Evolutionary conservation across 92 coral and sea anemone genomes (phyloP).

Genomic region (Plumapathes pennacea): DNA sequence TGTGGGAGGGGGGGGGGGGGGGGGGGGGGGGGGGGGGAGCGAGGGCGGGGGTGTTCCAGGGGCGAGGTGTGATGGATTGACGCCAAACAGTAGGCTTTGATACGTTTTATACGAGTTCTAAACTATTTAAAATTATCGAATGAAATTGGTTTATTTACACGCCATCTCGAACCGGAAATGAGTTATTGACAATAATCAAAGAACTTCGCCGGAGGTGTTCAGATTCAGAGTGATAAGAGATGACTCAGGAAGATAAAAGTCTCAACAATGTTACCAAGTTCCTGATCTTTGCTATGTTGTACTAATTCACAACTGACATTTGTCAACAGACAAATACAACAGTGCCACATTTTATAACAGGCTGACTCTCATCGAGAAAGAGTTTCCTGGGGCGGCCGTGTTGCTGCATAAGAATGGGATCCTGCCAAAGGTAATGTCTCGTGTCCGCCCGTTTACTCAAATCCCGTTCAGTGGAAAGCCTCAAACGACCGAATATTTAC

Average conservation of each 20-base stretch:
- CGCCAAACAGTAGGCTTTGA: neutral
- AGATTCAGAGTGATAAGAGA: too few species aligned
- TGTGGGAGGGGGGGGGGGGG: slow-evolving; percentile 10
- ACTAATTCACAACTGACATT: neutral
- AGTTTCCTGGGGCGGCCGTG: slow-evolving; percentile 78
- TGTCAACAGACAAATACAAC: slow-evolving; percentile 53
- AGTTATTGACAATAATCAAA: too few species aligned
- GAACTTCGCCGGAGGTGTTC: too few species aligned
- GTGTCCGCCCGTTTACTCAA: too few species aligned
- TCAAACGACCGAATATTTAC: too few species aligned
- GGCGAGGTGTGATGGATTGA: neutral
- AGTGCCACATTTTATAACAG: slow-evolving; percentile 71
- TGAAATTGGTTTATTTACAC: too few species aligned
- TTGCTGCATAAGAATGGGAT: slow-evolving; percentile 62
- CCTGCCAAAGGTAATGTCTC: slow-evolving; percentile 57
- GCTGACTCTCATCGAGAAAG: slow-evolving; percentile 64
- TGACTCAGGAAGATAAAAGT: too few species aligned
- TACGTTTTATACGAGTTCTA: neutral
- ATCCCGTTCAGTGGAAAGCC: too few species aligned
- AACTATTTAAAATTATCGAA: neutral
- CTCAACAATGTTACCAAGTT: too few species aligned
- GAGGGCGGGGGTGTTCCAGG: neutral
- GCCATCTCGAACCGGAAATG: too few species aligned
- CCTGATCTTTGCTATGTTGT: neutral
- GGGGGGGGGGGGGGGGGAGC: neutral